phyloP scores from a whole-genome alignment of 1,140 invertebrate species.

The Aleiodes sp. region DNA sequence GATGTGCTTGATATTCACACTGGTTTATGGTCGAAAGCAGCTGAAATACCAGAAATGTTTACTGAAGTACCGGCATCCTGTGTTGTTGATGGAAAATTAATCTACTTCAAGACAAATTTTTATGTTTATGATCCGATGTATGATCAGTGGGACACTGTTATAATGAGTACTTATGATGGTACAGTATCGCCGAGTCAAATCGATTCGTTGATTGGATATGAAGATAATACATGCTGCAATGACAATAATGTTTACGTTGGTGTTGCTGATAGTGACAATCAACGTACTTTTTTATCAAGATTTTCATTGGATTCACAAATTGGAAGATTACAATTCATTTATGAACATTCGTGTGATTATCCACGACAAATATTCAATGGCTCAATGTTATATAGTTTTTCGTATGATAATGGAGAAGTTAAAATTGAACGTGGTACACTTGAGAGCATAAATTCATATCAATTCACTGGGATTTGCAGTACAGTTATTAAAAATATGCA shows the following conservation, averaged over 20 bases:
- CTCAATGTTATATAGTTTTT: conserved; percentile 27
- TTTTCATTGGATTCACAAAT: background rate
- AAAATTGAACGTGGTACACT: background rate
- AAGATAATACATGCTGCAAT: conserved; percentile 9
- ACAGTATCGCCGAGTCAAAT: conserved; percentile 12
- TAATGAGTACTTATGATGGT: background rate
- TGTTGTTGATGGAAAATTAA: conserved; percentile 36
- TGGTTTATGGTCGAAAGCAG: conserved; percentile 37
- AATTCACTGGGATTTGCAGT: background rate
- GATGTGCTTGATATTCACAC: conserved; percentile 42
- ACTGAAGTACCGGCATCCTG: conserved; percentile 37
- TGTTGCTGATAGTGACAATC: conserved; percentile 19
- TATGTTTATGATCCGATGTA: conserved; percentile 37
- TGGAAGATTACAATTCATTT: conserved; percentile 2
- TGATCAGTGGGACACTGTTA: conserved; percentile 29
- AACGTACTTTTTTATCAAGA: conserved; percentile 20
- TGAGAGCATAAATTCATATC: background rate
- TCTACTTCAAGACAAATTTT: conserved; percentile 33
- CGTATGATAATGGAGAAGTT: conserved; percentile 23
- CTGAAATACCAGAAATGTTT: conserved; percentile 35
- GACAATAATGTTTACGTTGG: conserved; percentile 21
- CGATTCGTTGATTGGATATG: conserved; percentile 25
- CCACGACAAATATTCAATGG: conserved; percentile 32
- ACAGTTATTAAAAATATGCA: background rate
- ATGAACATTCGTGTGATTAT: background rate